Base-by-base conservation (phyloP, 2,888 invertebrate genomes). In the Phorcus lineatus region DNA sequence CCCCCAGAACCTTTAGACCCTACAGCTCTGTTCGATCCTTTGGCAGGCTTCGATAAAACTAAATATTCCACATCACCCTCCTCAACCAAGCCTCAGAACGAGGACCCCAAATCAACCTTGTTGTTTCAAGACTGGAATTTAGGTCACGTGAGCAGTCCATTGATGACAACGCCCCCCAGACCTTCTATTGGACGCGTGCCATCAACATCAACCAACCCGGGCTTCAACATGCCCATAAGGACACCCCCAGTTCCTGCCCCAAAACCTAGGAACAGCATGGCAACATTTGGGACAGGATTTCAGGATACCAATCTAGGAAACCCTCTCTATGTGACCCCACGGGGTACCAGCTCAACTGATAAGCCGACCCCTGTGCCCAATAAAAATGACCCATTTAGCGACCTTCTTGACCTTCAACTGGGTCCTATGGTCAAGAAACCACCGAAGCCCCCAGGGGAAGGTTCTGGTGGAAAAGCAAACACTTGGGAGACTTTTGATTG, bases 121-220 rank as follows among this genome's bases (percentile, higher is more conserved):
- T 79, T 88, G 55, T 80, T 84, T 52, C 86, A 87, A 52, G 86
- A 86, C 74, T 88, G 87, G 87, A 81, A 84, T 40, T 79, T 88
- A n/a, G 82, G 79, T n/a, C 83, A 84, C 2, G 77, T 88, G 67
- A 74, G 85, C 3, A 74, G 78, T 16, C 28, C 67, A 1, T 2
- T n/a, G n/a, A 31, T 67, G 28, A 67, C 28, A 28, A 11, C 67
- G 0, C 67, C 67, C n/a, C 36, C 36, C 2, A 67, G 67, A 36
- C 28, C 11, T 13, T 31, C 9, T 11, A 7, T 36, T 36, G 36
- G 36, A 6, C 36, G 36, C 7, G 36, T 36, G 3, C 36, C 36
- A 36, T 36, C 55, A 4, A 55, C 55, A 4, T n/a, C 55, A 3
- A n/a, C 31, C 13, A 67, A 67, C 36, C 67, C 67, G 1, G 28